phyloP scores from a whole-genome alignment of 1,140 invertebrate species.

The Thereuonema tuberculata region DNA sequence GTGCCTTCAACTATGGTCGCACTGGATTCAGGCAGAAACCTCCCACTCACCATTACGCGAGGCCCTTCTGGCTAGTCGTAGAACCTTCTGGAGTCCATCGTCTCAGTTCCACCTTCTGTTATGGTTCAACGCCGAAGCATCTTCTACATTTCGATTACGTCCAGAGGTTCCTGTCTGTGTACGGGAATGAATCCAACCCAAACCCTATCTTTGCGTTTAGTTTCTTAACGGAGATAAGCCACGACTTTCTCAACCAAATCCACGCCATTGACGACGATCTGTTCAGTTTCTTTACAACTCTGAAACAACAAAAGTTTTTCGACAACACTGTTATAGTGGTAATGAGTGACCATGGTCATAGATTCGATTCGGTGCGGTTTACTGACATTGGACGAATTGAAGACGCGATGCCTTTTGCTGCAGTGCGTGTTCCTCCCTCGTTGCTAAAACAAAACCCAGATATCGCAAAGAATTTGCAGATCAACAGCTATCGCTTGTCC shows the following conservation, averaged over 20 bases:
- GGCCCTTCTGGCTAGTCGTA: conserved; percentile 24
- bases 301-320: too few relatives aligned
- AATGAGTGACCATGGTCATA: background rate
- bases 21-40: conserved; percentile 32
- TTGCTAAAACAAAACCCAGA: background rate
- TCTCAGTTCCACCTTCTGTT: conserved; percentile 19
- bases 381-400: background rate
- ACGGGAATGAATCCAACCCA: conserved; percentile 14
- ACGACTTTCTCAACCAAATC: too few relatives aligned
- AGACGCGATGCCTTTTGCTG: background rate
- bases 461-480: background rate
- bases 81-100: conserved; percentile 12
- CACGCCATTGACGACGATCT: too few relatives aligned
- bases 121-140: conserved; percentile 14
- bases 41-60: conserved; percentile 36
- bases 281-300: too few relatives aligned
- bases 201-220: too few relatives aligned
- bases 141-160: conserved; percentile 13
- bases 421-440: background rate
- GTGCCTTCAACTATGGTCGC: conserved; percentile 35
- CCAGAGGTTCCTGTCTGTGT: conserved; percentile 16
- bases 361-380: background rate
- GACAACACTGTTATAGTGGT: background rate
- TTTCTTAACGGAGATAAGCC: too few relatives aligned
- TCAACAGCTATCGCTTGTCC: background rate